Conservation (phyloP, 2,797 vertebrate genomes). For the Australoheros facetus region DNA sequence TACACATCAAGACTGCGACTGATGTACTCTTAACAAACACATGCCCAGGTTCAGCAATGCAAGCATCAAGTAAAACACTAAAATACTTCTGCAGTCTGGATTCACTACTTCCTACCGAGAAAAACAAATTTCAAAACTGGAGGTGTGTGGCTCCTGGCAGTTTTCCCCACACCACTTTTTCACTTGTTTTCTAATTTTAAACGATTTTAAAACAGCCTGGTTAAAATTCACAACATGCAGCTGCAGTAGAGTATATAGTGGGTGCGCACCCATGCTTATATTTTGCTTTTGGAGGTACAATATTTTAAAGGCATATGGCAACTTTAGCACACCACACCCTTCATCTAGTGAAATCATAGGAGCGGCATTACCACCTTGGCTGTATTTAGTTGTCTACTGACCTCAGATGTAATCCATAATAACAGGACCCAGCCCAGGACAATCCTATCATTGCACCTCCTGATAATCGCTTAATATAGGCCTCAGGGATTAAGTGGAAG, state of each 20-base stretch:
- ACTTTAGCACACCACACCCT: conserved; percentile 68
- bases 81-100: conserved; percentile 39
- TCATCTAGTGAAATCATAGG: conserved; percentile 73
- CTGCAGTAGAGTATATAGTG: conserved; percentile 48
- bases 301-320: conserved; percentile 72
- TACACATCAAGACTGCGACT: background rate
- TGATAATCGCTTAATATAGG: conserved; percentile 78
- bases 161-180: conserved; percentile 38
- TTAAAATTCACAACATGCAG: conserved; percentile 77
- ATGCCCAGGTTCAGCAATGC: conserved; percentile 25
- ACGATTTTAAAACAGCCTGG: conserved; percentile 55
- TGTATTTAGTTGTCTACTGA: conserved; percentile 82
- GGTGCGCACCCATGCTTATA: conserved; percentile 48
- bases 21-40: conserved; percentile 21
- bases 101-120: conserved; percentile 24
- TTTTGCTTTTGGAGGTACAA: conserved; percentile 75
- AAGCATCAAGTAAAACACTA: conserved; percentile 42
- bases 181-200: conserved; percentile 69
- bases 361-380: conserved; percentile 80
- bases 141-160: conserved; percentile 62
- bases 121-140: conserved; percentile 59
- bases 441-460: conserved; percentile 82
- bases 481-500: conserved; percentile 58
- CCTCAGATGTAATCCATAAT: conserved; percentile 80
- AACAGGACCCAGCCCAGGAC: conserved; percentile 82